phyloP scores from a whole-genome alignment of 2,888 invertebrate species.

The Corbicula japonica region DNA sequence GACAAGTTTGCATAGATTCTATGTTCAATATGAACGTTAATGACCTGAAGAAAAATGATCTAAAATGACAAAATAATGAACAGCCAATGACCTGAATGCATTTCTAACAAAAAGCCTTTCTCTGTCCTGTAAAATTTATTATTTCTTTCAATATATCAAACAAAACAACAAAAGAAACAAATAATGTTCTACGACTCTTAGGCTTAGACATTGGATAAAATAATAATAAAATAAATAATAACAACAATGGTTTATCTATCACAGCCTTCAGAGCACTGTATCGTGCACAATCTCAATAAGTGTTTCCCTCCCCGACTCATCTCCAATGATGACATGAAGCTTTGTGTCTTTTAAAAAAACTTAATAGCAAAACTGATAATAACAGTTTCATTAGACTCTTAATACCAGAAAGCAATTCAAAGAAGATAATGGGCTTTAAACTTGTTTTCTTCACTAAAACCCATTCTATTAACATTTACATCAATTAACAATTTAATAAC shows the following conservation, averaged over 20 bases:
- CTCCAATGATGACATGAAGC: constrained; percentile 18
- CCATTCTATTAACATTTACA: neutral
- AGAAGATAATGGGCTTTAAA: neutral
- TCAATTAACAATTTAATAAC: neutral
- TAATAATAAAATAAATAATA: constrained; percentile 45
- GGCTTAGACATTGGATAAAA: constrained; percentile 38
- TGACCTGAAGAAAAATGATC: too few species aligned
- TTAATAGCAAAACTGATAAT: constrained; percentile 19
- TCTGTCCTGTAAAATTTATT: neutral
- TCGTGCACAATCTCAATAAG: constrained; percentile 66
- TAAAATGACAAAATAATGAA: constrained; percentile 13
- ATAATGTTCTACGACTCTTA: constrained; percentile 33
- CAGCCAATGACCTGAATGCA: neutral
- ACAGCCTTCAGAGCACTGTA: constrained; percentile 77
- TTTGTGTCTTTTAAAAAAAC: constrained; percentile 18
- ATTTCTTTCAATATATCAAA: neutral
- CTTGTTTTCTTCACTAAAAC: neutral
- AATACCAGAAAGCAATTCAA: constrained; percentile 13
- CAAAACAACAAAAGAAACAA: constrained; percentile 34
- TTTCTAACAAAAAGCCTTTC: neutral
- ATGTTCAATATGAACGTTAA: too few species aligned
- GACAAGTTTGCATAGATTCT: too few species aligned
- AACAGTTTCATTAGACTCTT: too few species aligned
- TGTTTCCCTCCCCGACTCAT: constrained; percentile 39
- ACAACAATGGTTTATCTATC: constrained; percentile 71